A percentile compares a stretch with the other conserved stretches of the same genome.
These are phyloP conservation scores for Sebastes diaconus DNA, from an alignment of 2,797 vertebrate genomes.

Conservation along the genomic window DNA sequence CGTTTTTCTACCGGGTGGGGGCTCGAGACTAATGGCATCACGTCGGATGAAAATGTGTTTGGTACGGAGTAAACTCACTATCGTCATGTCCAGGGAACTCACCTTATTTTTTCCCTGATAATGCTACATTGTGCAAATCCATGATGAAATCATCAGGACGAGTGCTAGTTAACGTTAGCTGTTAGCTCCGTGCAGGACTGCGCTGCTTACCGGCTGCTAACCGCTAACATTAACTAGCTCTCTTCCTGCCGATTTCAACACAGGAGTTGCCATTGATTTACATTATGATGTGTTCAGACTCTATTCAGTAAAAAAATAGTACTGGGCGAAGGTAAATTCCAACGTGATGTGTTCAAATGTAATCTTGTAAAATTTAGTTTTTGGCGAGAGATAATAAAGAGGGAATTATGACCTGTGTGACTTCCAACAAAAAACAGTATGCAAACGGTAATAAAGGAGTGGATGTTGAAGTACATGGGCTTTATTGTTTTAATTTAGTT, in stretches of 20 bases:
- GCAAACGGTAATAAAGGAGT: neutral
- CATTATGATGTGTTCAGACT: neutral
- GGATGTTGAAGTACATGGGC: neutral
- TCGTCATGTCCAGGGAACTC: neutral
- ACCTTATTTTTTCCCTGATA: neutral
- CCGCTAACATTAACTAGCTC: neutral
- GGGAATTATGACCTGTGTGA: neutral
- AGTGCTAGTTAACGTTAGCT: neutral
- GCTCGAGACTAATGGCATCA: too few species aligned
- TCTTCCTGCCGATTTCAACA: neutral
- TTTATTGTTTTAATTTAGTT: neutral
- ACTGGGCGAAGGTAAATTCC: too few species aligned
- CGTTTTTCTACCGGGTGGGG: too few species aligned
- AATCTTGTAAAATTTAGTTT: neutral
- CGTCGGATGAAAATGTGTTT: too few species aligned
- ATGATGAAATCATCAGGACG: neutral
- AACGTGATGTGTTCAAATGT: neutral
- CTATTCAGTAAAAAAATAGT: too few species aligned
- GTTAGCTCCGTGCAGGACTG: neutral
- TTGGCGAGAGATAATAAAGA: neutral
- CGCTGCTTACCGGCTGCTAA: accelerated
- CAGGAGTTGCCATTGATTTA: neutral
- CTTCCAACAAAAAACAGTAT: neutral
- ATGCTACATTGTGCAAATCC: neutral
- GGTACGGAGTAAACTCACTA: neutral